Percentiles rank a stretch among this genome's conserved stretches.
These are phyloP conservation scores for Dicrostonyx torquatus DNA, from an alignment of 2,797 vertebrate genomes.

Conservation along the genomic window DNA sequence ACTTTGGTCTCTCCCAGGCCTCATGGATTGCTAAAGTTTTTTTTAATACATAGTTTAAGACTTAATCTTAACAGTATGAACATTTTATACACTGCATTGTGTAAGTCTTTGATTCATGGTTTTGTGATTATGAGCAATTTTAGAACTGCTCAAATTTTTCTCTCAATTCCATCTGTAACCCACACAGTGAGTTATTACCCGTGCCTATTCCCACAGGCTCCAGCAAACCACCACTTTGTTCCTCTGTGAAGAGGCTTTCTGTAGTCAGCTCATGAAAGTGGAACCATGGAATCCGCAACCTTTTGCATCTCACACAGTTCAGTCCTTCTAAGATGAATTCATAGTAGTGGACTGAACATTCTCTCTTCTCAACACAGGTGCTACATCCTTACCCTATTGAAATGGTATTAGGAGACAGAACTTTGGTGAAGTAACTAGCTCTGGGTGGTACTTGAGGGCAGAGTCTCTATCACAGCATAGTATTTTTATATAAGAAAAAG, in stretches of 20 bases:
- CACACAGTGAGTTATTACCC: too few relatives aligned
- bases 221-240: neutral
- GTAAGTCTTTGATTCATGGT: neutral
- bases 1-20: neutral
- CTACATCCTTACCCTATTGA: neutral
- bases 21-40: neutral
- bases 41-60: neutral
- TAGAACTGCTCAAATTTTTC: neutral
- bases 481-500: neutral
- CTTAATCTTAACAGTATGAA: neutral
- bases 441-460: neutral
- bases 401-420: neutral
- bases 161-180: neutral
- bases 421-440: neutral
- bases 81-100: neutral
- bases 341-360: neutral
- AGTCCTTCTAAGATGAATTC: neutral
- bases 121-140: neutral
- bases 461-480: too few relatives aligned
- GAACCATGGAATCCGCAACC: too few relatives aligned
- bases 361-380: neutral
- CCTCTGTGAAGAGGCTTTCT: neutral
- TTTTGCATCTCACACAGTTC: neutral
- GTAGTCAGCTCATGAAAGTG: neutral
- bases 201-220: neutral